Conservation (phyloP, 2,888 invertebrate species). For the Flexamia atlantica region DNA sequence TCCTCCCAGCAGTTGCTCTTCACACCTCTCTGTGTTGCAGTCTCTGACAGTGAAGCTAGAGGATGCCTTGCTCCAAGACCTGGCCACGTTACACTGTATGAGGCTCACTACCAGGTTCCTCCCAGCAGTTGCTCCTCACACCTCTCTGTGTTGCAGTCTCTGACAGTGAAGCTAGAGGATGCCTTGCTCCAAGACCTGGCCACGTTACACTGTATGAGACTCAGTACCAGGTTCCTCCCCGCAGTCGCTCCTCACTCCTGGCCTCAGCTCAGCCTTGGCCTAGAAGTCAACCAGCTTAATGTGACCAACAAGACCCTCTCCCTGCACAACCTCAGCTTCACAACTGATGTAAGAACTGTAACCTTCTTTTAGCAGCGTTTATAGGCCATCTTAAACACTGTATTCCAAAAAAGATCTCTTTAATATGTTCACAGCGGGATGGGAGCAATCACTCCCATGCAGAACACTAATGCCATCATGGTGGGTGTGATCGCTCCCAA, state of each 20-base stretch:
- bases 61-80: conserved; percentile 83
- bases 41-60: conserved; percentile 85
- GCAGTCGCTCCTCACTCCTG: conserved; percentile 59
- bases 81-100: conserved; percentile 82
- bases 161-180: conserved; percentile 85
- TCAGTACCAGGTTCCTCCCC: conserved; percentile 71
- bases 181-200: conserved; percentile 85
- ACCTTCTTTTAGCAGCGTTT: too few relatives aligned
- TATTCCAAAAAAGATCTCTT: too few relatives aligned
- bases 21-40: conserved; percentile 1
- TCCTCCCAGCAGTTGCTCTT: conserved; percentile 61
- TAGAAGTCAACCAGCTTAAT: conserved; percentile 81
- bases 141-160: conserved; percentile 72
- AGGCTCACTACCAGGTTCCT: conserved; percentile 75
- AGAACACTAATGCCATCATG: too few relatives aligned
- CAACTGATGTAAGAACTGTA: conserved; percentile 82
- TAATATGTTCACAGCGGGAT: too few relatives aligned
- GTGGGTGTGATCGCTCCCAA: too few relatives aligned
- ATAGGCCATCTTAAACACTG: too few relatives aligned
- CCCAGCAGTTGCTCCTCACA: conserved; percentile 48
- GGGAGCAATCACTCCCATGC: too few relatives aligned
- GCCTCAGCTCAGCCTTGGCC: conserved; percentile 81
- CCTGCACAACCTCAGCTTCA: conserved; percentile 79
- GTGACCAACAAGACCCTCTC: conserved; percentile 79
- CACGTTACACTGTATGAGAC: conserved; percentile 81